Evolutionary conservation across 2,113 vertebrate species (phyloP).

Genomic region (Osmerus mordax): DNA sequence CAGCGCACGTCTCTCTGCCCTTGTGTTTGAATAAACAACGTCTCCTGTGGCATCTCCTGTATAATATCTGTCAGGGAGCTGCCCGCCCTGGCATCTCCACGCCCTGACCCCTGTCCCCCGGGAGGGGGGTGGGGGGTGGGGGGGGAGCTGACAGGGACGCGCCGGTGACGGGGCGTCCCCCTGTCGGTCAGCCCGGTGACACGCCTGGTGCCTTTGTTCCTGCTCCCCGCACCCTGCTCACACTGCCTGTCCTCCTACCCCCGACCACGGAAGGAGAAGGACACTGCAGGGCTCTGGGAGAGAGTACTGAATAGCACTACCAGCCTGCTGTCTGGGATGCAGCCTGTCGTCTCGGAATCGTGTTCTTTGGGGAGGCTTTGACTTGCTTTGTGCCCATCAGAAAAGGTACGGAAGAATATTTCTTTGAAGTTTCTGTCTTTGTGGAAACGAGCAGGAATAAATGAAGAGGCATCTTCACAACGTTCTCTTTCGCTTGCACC

Average conservation of each 20-base stretch:
- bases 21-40: constrained; percentile 70
- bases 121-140: constrained; percentile 27
- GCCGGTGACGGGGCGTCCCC: constrained; percentile 60
- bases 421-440: no score
- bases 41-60: constrained; percentile 59
- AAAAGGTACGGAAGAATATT: no score
- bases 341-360: no score
- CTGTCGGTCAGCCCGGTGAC: constrained; percentile 50
- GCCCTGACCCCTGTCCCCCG: constrained; percentile 56
- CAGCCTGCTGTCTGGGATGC: no score
- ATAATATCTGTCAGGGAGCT: constrained; percentile 65
- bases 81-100: constrained; percentile 50
- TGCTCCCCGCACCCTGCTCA: constrained; percentile 14
- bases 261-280: not conserved
- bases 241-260: constrained; percentile 13
- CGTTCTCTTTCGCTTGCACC: no score
- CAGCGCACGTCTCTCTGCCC: constrained; percentile 52
- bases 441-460: no score
- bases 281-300: not conserved
- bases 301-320: not conserved
- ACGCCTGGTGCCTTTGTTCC: constrained; percentile 36
- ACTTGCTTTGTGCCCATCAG: no score
- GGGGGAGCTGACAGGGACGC: constrained; percentile 40
- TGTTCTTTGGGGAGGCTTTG: no score
- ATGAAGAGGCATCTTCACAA: no score